These are phyloP conservation scores for Halisarca cf. caerulea DNA, from an alignment of 37 sponge, comb jelly and placozoan species.

Conservation along the genomic window DNA sequence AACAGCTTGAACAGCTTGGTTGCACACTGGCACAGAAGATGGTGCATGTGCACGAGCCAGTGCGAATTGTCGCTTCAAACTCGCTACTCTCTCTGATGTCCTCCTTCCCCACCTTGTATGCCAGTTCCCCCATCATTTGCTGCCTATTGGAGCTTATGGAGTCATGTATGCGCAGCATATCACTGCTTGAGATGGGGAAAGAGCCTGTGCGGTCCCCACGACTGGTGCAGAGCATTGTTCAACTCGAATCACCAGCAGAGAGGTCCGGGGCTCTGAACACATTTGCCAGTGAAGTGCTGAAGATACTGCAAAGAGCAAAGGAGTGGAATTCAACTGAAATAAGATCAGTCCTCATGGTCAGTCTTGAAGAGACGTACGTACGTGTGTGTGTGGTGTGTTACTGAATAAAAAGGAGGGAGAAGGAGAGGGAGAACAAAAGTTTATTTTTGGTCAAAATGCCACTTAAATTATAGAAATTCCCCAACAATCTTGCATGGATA, in stretches of 20 bases:
- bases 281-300: not conserved
- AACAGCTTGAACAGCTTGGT: not conserved
- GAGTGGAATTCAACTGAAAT: not conserved
- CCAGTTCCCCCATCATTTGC: not conserved
- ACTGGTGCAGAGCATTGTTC: not conserved
- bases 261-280: not conserved
- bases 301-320: not conserved
- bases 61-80: not conserved
- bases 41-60: not conserved
- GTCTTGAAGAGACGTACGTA: not conserved
- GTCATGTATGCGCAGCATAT: not conserved
- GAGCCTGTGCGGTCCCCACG: not conserved
- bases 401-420: too few species aligned
- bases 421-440: too few species aligned
- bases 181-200: conserved; percentile 3
- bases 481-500: too few species aligned
- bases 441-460: too few species aligned
- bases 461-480: too few species aligned
- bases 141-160: conserved; percentile 1
- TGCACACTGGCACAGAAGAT: not conserved
- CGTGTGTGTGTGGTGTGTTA: not conserved
- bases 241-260: not conserved
- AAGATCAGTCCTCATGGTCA: not conserved
- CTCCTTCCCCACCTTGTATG: not conserved
- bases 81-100: not conserved